Base-by-base conservation (phyloP, 64 coral and sea anemone species). In the Actinia tenebrosa region DNA sequence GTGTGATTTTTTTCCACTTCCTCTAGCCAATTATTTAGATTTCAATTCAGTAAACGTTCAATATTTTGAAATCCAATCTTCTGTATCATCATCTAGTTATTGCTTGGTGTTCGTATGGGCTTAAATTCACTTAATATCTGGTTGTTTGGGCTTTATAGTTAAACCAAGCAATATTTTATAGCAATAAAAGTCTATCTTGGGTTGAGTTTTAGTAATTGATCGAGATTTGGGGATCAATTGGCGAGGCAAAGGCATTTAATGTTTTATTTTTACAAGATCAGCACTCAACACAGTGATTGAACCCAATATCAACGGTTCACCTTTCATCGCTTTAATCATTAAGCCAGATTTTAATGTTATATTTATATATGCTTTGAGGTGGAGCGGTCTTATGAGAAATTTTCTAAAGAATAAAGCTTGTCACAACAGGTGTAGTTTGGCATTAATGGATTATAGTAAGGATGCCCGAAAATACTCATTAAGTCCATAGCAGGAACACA, bases 401-500 rank as follows among this genome's bases (percentile, higher is more conserved):
- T 30, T 75, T 75, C 27, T 30, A 75, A 30, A 75, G 69, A 30
- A 75, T 10, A 75, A 75, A 22, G 10, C 26, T 66, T 23, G 63
- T 14, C 13, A 5, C 1, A 75, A 42, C 69, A 75, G 69, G 69
- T 75, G 69, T 2, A 75, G n/a, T 13, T 50, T 75, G n/a, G 10
- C 69, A 75, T 10, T 75, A 75, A 75, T 75, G 69, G 69, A 75
- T 75, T 75, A 75, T 37, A 75, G 69, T 26, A 75, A 75, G 69
- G 69, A 75, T 75, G 69, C 69, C 11, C 37, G 69, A 75, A 30
- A 75, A 75, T 27, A 75, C 69, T 75, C 69, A 75, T 75, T 75
- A 75, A 27, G 25, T 11, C 7, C 69, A 42, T 42, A 26, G 23
- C 26, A 75, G 69, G 69, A 75, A 75, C 69, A 10, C 69, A 10